A percentile compares a stretch with the other conserved stretches of the same genome.
phyloP scores from a whole-genome alignment of 2,113 vertebrate genomes.

The Malurus melanocephalus region DNA sequence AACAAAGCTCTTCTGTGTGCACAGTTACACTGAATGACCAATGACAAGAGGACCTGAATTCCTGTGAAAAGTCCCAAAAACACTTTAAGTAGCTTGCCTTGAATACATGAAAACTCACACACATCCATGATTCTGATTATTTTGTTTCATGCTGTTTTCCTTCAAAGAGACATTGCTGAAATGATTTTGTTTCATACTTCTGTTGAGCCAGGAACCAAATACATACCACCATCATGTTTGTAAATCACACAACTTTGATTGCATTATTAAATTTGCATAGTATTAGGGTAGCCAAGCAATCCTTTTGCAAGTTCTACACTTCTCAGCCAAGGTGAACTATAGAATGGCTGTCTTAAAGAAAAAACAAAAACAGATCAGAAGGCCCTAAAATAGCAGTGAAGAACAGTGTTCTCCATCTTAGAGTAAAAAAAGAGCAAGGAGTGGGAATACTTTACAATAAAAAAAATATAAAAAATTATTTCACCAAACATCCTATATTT shows the following conservation, averaged over 20 bases:
- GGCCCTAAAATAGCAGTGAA: neutral
- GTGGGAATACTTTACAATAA: neutral
- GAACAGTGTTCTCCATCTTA: neutral
- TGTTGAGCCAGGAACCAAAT: neutral
- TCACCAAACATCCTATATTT: neutral
- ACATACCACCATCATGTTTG: neutral
- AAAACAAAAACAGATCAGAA: neutral
- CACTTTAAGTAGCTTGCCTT: neutral
- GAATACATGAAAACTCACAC: neutral
- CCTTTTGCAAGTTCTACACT: neutral
- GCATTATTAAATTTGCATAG: neutral
- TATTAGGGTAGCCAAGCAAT: neutral
- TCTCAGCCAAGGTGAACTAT: neutral
- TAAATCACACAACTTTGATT: neutral
- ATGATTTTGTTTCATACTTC: neutral
- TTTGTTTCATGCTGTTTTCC: neutral
- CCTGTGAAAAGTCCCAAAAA: neutral
- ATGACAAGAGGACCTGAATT: neutral
- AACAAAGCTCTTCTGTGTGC: neutral
- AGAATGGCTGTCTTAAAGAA: neutral
- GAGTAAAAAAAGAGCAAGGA: neutral
- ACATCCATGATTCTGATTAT: accelerated
- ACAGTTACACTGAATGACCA: neutral
- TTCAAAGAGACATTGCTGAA: neutral
- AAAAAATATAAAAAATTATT: neutral